A percentile compares a stretch with the other conserved stretches of the same genome.
phyloP scores from a whole-genome alignment of 2,113 vertebrate species.

The Acrocephalus kingi region DNA sequence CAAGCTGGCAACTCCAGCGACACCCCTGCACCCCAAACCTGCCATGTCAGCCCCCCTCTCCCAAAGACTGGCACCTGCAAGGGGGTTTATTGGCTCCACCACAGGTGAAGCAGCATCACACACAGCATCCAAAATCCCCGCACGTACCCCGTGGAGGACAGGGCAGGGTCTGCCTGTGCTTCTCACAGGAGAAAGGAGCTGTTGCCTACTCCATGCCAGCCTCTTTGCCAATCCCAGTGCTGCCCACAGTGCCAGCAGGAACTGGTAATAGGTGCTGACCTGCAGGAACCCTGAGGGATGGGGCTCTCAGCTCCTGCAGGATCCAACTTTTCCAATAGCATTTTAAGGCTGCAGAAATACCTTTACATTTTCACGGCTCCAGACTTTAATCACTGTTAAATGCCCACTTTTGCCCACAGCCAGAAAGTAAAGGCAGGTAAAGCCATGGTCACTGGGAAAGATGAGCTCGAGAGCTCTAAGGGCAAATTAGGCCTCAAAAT shows the following conservation, averaged over 20 bases:
- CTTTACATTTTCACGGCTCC: background rate
- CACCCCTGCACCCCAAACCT: background rate
- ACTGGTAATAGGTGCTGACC: background rate
- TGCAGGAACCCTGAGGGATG: background rate
- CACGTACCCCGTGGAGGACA: accelerated
- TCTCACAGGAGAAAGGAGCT: background rate
- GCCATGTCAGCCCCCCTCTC: background rate
- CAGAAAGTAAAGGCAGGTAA: background rate
- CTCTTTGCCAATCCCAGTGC: background rate
- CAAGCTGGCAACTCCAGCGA: background rate
- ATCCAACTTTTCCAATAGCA: background rate
- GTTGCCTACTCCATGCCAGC: background rate
- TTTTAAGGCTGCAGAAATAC: background rate
- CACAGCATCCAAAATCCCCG: background rate
- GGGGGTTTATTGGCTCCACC: accelerated
- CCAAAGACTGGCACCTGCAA: background rate
- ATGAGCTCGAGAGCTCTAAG: accelerated
- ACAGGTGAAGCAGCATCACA: background rate
- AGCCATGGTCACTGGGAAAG: accelerated
- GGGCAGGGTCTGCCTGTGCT: background rate
- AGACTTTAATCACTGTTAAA: background rate
- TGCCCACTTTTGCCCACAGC: background rate
- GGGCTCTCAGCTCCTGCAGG: background rate
- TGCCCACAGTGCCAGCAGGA: background rate
- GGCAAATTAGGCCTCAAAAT: background rate